These are phyloP conservation scores for Megastigmus dorsalis DNA, from an alignment of 2,888 invertebrate species.

Conservation along the genomic window DNA sequence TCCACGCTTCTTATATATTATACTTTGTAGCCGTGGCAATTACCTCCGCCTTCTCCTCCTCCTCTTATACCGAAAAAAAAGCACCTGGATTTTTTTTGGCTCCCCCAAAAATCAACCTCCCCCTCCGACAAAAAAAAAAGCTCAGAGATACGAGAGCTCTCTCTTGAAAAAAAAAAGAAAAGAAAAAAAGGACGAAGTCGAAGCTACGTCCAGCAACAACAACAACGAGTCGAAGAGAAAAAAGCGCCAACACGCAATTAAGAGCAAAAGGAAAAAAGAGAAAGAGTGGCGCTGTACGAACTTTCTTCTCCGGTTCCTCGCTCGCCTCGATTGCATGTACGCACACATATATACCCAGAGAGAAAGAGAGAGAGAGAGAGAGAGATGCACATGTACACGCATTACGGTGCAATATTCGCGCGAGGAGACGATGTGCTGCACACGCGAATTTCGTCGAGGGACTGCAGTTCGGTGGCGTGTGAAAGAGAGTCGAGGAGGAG, in stretches of 20 bases:
- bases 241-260: neutral
- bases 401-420: neutral
- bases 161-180: neutral
- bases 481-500: conserved; percentile 33
- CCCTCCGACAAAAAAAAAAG: neutral
- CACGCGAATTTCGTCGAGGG: conserved; percentile 30
- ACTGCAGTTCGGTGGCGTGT: conserved; percentile 28
- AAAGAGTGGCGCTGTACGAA: no score
- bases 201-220: no score
- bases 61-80: neutral
- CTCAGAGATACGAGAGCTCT: no score
- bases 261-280: neutral
- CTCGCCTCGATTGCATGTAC: neutral
- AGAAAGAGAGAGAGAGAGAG: no score
- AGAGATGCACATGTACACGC: neutral
- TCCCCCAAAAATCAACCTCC: neutral
- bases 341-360: neutral
- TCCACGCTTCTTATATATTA: neutral
- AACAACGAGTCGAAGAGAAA: neutral
- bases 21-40: neutral
- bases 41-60: neutral
- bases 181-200: neutral
- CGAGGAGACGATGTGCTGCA: no score
- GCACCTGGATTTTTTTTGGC: no score
- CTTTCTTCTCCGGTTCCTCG: conserved; percentile 17